A percentile compares a stretch with the other conserved stretches of the same genome.
Evolutionary conservation across 2,888 invertebrate species (phyloP).

Genomic region (Anthophora plumipes): DNA sequence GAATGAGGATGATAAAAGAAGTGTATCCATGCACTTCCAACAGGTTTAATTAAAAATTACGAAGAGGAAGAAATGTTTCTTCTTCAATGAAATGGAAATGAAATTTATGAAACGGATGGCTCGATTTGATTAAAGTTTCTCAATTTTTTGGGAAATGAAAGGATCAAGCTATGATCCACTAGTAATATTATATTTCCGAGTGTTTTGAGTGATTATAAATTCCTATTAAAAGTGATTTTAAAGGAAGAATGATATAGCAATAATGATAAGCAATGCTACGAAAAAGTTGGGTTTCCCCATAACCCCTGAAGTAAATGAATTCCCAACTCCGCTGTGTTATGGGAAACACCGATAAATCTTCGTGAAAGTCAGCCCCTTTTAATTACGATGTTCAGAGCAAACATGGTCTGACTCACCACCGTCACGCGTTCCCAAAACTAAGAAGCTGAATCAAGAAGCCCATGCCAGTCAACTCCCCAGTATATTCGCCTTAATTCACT

Average conservation of each 20-base stretch:
- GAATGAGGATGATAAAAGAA: too few relatives aligned
- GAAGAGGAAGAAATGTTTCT: too few relatives aligned
- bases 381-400: conserved; percentile 55
- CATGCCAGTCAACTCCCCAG: conserved; percentile 38
- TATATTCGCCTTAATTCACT: conserved; percentile 57
- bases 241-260: neutral
- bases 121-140: too few relatives aligned
- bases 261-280: neutral
- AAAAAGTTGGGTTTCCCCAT: neutral
- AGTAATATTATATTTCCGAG: too few relatives aligned
- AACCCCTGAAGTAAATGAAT: neutral
- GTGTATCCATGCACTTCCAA: too few relatives aligned
- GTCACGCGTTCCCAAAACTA: conserved; percentile 13
- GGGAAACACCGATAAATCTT: conserved; percentile 36
- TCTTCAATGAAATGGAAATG: too few relatives aligned
- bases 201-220: too few relatives aligned
- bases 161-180: too few relatives aligned
- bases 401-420: conserved; percentile 46
- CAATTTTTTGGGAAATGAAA: too few relatives aligned
- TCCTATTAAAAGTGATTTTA: too few relatives aligned
- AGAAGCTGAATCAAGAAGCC: conserved; percentile 34
- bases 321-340: neutral
- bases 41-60: too few relatives aligned
- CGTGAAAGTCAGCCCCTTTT: conserved; percentile 37
- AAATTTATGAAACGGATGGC: too few relatives aligned